Evolutionary conservation across 2,113 vertebrate genomes (phyloP).

Genomic region (Uria lomvia): DNA sequence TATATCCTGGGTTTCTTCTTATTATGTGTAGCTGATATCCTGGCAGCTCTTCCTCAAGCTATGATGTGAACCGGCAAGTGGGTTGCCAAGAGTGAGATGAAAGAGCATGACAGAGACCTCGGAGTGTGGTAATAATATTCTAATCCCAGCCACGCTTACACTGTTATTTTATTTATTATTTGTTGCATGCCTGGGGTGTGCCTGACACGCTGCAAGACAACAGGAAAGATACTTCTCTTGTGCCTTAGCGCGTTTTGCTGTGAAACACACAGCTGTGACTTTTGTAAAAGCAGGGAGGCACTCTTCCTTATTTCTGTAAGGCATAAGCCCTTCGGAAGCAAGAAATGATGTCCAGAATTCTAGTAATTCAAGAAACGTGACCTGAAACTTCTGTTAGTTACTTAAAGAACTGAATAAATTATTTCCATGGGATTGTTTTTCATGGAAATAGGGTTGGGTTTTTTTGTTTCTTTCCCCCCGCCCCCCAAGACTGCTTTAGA

Average conservation of each 20-base stretch:
- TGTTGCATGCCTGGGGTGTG: not conserved
- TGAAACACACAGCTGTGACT: not conserved
- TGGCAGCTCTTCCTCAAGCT: not conserved
- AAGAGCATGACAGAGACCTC: not conserved
- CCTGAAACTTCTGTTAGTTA: not conserved
- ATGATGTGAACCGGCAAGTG: conserved; percentile 1
- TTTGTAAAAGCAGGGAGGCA: not conserved
- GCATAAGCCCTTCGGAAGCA: not conserved
- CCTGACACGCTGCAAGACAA: not conserved
- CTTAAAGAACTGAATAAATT: not conserved
- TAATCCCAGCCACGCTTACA: not conserved
- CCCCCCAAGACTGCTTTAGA: not conserved
- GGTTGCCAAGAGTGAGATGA: not conserved
- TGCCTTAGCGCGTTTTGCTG: not conserved
- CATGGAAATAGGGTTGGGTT: not conserved
- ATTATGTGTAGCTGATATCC: not conserved
- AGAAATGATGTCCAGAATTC: not conserved
- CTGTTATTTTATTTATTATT: conserved; percentile 53
- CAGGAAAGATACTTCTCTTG: not conserved
- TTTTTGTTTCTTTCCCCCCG: not conserved
- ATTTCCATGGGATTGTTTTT: not conserved
- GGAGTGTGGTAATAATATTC: not conserved
- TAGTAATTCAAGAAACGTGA: not conserved
- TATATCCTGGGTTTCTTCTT: not conserved
- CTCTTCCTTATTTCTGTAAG: not conserved